Evolutionary conservation across 2,888 invertebrate species (phyloP).

Genomic region (Argyra leucocephala): DNA sequence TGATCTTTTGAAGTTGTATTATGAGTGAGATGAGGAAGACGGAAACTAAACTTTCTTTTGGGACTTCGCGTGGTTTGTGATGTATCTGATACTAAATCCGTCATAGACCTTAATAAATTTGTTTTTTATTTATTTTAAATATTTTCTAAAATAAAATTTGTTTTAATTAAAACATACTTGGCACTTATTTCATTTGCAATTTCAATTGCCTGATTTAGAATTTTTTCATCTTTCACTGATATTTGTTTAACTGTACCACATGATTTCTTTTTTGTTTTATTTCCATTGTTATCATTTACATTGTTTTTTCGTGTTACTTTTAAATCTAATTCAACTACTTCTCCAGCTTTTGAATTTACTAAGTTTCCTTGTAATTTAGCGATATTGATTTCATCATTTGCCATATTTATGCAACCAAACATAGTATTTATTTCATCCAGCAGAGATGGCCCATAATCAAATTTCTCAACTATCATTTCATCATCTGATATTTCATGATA

Average conservation of each 20-base stretch:
- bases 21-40: constrained; percentile 50
- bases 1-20: constrained; percentile 30
- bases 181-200: constrained; percentile 85
- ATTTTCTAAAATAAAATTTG: no score
- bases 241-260: constrained; percentile 71
- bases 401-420: constrained; percentile 54
- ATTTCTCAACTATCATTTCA: constrained; percentile 47
- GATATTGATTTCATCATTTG: constrained; percentile 22
- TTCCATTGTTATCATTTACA: constrained; percentile 33
- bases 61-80: constrained; percentile 54
- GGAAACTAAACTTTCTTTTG: constrained; percentile 68
- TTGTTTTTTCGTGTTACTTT: constrained; percentile 35
- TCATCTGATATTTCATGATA: constrained; percentile 79
- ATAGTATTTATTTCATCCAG: constrained; percentile 85
- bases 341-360: constrained; percentile 43
- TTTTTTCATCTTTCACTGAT: constrained; percentile 84
- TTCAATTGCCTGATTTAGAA: constrained; percentile 84
- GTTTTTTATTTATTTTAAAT: background rate
- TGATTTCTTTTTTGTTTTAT: constrained; percentile 38
- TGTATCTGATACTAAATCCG: constrained; percentile 47
- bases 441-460: constrained; percentile 80
- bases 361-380: constrained; percentile 20
- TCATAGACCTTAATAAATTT: constrained; percentile 47
- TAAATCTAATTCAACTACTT: constrained; percentile 55
- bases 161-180: constrained; percentile 46